phyloP scores from a whole-genome alignment of 2,113 vertebrate genomes.

The Dascyllus trimaculatus region DNA sequence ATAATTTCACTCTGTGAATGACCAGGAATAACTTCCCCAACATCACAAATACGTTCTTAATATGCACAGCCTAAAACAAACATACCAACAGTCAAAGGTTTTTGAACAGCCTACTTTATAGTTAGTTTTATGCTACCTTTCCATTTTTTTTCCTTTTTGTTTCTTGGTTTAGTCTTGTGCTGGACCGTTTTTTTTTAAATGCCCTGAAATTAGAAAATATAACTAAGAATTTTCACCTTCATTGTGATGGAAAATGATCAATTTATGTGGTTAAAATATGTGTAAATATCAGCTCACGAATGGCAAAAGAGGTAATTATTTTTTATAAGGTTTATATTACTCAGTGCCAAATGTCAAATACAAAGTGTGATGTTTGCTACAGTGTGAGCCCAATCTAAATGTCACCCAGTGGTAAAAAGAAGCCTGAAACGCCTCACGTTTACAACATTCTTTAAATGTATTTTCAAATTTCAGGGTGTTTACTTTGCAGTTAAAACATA shows the following conservation, averaged over 20 bases:
- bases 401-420: slow-evolving; percentile 5
- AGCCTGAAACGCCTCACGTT: neutral
- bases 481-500: slow-evolving; percentile 11
- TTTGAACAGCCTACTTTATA: slow-evolving; percentile 43
- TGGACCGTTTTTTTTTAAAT: neutral
- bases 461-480: slow-evolving; percentile 23
- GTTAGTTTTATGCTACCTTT: no score
- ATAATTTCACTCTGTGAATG: neutral
- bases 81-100: slow-evolving; percentile 36
- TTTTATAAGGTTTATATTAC: no score
- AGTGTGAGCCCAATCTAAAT: neutral
- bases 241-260: slow-evolving; percentile 2
- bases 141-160: no score
- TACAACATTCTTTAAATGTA: neutral
- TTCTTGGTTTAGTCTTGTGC: no score
- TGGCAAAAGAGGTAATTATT: no score
- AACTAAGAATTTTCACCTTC: neutral
- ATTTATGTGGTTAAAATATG: neutral
- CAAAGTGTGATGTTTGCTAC: neutral
- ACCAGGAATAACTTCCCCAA: slow-evolving; percentile 24
- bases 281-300: no score
- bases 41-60: slow-evolving; percentile 24
- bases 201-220: neutral
- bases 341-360: no score
- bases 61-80: slow-evolving; percentile 24